Evolutionary conservation across 2,888 invertebrate genomes (phyloP).

Genomic region (Troilus luridus): DNA sequence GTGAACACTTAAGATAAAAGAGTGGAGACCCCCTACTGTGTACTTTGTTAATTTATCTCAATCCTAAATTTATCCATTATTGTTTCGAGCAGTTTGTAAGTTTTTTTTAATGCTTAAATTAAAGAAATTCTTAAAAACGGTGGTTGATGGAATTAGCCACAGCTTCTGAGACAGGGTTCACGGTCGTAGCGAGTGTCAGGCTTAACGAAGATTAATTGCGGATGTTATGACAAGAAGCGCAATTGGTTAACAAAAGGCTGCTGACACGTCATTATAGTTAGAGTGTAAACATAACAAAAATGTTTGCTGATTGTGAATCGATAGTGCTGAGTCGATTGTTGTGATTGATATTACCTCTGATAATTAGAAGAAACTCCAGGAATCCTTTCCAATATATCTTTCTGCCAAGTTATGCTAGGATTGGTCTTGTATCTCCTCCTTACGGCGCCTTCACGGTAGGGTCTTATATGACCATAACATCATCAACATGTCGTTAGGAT

Average conservation of each 20-base stretch:
- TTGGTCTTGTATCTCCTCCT: neutral
- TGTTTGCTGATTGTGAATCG: neutral
- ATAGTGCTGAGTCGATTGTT: neutral
- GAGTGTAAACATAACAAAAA: neutral
- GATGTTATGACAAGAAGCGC: slow-evolving; percentile 25
- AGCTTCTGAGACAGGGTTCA: neutral
- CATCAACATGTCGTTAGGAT: slow-evolving; percentile 13
- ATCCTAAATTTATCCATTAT: neutral
- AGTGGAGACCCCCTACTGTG: no score
- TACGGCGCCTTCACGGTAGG: neutral
- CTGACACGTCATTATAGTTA: slow-evolving; percentile 19
- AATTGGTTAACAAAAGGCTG: neutral
- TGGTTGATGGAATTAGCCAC: neutral
- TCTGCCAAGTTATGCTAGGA: neutral
- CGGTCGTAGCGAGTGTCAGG: neutral
- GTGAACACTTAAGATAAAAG: no score
- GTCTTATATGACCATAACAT: neutral
- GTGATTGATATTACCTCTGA: neutral
- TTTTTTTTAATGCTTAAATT: neutral
- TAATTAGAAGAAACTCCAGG: neutral
- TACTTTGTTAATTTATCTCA: no score
- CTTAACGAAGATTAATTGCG: slow-evolving; percentile 22
- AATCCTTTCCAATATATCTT: neutral
- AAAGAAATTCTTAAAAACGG: neutral
- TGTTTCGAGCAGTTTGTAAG: neutral